Percentiles rank a stretch among this genome's conserved stretches.
These are phyloP conservation scores for Habroteleia sp. DNA, from an alignment of 2,888 invertebrate species.

Conservation along the genomic window DNA sequence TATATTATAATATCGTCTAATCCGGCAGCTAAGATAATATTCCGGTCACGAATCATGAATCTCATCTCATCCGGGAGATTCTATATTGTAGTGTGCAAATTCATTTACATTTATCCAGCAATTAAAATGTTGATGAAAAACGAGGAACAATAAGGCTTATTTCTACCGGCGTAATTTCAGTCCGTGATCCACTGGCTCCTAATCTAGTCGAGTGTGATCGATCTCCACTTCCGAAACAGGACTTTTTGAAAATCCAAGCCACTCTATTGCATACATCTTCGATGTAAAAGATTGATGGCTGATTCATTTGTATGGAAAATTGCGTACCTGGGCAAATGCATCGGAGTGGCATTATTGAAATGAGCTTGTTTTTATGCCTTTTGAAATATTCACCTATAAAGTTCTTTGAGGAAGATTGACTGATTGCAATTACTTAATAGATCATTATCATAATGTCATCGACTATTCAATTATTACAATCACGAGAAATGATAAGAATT, in stretches of 20 bases:
- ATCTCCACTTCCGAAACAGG: slow-evolving; percentile 3
- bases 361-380: neutral
- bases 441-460: too few relatives aligned
- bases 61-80: slow-evolving; percentile 28
- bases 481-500: too few relatives aligned
- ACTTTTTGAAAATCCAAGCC: neutral
- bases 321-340: neutral
- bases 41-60: slow-evolving; percentile 41
- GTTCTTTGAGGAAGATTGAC: too few relatives aligned
- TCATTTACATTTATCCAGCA: slow-evolving; percentile 46
- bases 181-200: neutral
- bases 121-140: slow-evolving; percentile 43
- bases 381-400: too few relatives aligned
- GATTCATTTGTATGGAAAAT: slow-evolving; percentile 9
- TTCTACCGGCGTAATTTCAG: slow-evolving; percentile 30
- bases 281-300: slow-evolving; percentile 6
- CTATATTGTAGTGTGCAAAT: slow-evolving; percentile 6
- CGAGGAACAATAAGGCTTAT: slow-evolving; percentile 34
- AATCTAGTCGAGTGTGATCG: too few relatives aligned
- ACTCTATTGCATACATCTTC: neutral
- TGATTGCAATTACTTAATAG: too few relatives aligned
- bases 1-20: too few relatives aligned
- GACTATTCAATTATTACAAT: too few relatives aligned
- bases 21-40: slow-evolving; percentile 10
- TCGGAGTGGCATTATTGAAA: slow-evolving; percentile 4